phyloP scores from a whole-genome alignment of 2,797 vertebrate genomes.

The Amblyraja radiata region DNA sequence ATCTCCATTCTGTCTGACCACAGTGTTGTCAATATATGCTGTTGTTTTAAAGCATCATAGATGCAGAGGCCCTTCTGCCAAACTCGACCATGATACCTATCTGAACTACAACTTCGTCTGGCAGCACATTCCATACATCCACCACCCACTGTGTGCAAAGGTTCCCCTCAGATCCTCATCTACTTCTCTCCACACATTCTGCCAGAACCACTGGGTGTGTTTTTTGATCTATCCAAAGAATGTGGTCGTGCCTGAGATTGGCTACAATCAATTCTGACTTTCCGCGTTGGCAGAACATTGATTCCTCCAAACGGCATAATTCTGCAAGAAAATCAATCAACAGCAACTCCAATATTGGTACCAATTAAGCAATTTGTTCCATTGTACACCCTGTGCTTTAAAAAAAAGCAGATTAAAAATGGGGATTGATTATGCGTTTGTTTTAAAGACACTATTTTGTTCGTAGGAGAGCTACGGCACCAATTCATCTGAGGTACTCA shows the following conservation, averaged over 20 bases:
- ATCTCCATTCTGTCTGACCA: too few relatives aligned
- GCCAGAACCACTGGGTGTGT: too few relatives aligned
- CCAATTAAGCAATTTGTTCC: neutral
- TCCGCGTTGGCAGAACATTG: neutral
- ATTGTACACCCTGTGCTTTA: neutral
- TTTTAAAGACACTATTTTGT: neutral
- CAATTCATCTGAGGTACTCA: constrained; percentile 45
- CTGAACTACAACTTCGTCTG: too few relatives aligned
- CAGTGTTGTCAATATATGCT: too few relatives aligned
- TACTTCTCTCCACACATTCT: too few relatives aligned
- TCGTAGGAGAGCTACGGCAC: neutral
- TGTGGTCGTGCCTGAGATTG: neutral
- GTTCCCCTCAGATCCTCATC: too few relatives aligned
- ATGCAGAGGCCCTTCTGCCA: too few relatives aligned
- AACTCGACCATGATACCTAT: too few relatives aligned
- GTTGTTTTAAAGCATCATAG: neutral
- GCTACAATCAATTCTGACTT: neutral
- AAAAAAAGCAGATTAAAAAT: neutral
- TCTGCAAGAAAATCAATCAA: neutral
- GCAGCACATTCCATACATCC: too few relatives aligned
- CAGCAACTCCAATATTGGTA: neutral
- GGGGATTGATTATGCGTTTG: neutral
- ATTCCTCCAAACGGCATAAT: neutral
- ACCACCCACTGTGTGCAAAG: too few relatives aligned
- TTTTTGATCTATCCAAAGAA: neutral